phyloP scores from a whole-genome alignment of 2,113 vertebrate genomes.

The Hypomesus transpacificus region DNA sequence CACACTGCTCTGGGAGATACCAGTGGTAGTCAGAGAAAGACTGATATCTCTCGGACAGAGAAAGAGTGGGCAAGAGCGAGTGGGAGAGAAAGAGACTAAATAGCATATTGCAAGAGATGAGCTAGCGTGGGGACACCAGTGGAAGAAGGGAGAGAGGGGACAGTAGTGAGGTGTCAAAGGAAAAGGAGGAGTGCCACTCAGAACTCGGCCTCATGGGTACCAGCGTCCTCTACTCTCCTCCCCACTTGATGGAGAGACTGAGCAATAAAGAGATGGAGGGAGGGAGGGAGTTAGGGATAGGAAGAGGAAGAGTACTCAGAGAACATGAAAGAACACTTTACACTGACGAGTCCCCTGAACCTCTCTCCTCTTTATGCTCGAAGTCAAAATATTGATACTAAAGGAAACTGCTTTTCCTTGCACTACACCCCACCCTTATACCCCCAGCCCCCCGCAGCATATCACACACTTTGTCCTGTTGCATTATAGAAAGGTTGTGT shows the following conservation, averaged over 20 bases:
- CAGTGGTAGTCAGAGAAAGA: background rate
- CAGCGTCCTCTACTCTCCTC: constrained; percentile 32
- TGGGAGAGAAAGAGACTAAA: background rate
- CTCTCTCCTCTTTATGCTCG: constrained; percentile 36
- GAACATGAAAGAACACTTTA: constrained; percentile 66
- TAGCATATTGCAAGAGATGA: too few relatives aligned
- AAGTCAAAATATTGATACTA: constrained; percentile 63
- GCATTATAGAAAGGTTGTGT: constrained; percentile 53
- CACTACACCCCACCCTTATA: background rate
- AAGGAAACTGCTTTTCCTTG: constrained; percentile 42
- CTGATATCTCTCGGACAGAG: background rate
- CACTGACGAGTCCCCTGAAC: constrained; percentile 47
- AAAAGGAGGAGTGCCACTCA: constrained; percentile 21
- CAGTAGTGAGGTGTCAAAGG: too few relatives aligned
- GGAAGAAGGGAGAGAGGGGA: constrained; percentile 20
- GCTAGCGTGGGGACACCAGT: background rate
- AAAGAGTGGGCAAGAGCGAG: constrained; percentile 18
- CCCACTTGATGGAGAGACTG: constrained; percentile 47
- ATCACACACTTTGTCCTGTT: constrained; percentile 61
- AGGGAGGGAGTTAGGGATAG: constrained; percentile 43
- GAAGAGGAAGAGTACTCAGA: constrained; percentile 18
- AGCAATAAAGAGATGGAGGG: constrained; percentile 26
- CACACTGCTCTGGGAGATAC: constrained; percentile 18
- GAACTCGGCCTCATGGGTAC: constrained; percentile 32
- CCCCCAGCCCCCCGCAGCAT: constrained; percentile 7